phyloP scores from a whole-genome alignment of 1,140 invertebrate genomes.

The Aradophagus sp. region DNA sequence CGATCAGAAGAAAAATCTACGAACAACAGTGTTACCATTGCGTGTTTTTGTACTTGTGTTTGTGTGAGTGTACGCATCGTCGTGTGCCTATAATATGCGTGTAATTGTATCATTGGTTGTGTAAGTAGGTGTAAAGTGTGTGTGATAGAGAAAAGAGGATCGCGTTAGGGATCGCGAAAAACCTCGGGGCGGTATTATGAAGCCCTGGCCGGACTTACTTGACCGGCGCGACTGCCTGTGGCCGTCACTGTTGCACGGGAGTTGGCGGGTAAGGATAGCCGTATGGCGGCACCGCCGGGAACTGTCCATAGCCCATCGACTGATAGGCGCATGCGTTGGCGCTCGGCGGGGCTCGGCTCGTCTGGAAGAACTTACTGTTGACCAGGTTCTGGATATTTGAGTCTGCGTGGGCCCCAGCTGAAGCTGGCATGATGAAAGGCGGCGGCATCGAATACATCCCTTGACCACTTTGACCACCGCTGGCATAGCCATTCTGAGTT shows the following conservation, averaged over 20 bases:
- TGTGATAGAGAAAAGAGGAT: constrained; percentile 16
- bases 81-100: not conserved
- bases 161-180: constrained; percentile 37
- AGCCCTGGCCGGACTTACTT: constrained; percentile 51
- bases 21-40: constrained; percentile 23
- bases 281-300: constrained; percentile 74
- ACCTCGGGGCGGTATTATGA: constrained; percentile 23
- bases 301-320: constrained; percentile 75
- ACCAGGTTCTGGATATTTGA: constrained; percentile 77
- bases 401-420: constrained; percentile 65
- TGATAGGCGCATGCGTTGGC: constrained; percentile 78
- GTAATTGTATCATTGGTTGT: constrained; percentile 5
- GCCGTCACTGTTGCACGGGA: constrained; percentile 72
- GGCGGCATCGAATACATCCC: constrained; percentile 76
- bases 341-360: constrained; percentile 74
- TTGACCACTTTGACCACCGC: constrained; percentile 68
- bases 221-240: constrained; percentile 55
- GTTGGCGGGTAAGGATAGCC: constrained; percentile 75
- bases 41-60: constrained; percentile 15
- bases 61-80: constrained; percentile 4
- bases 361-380: constrained; percentile 80
- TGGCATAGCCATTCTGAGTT: constrained; percentile 61
- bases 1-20: constrained; percentile 59
- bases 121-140: constrained; percentile 3
- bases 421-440: constrained; percentile 74